Evolutionary conservation across 2,113 vertebrate species (phyloP), one percentile per base, ranked within the genome.

Genomic region (Arothron firmamentum): DNA sequence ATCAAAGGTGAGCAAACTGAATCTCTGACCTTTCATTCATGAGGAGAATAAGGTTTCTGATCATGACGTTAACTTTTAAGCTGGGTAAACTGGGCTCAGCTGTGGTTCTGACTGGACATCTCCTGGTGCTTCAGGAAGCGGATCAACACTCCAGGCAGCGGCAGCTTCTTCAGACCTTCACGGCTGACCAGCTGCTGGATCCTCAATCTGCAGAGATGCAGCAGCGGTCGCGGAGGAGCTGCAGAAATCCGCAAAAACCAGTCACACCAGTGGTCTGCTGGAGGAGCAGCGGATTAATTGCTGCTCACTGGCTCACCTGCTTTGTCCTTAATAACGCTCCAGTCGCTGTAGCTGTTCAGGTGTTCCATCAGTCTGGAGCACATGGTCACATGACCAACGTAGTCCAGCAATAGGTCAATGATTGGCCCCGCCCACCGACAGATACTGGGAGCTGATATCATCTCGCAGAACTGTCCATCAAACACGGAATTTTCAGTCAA

Each of bases 361-460:
- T 97, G 93, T 41, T 97, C 96, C 74, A 90, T 89, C 51, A 99
- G 85, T 54, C 92, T 87, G 0, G 94, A 92, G 84, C 97, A 99
- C 12, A 98, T 92, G 50, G 90, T 92, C 70, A 99, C 94, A 0
- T 97, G 91, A 59, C 96, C 95, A 58, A 97, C 94, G 0, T 98
- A 99, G 89, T 99, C 92, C 81, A 98, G 82, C 5, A 99, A 91
- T 41, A 95, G 77, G 2, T 96, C 94, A 0, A 99, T 93, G 77
- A 99, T 94, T 0, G 97, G 95, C 45, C 95, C 96, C 0, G 92
- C 95, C 93, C 93, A 96, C 41, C 90, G 89, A 78, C 79, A 91
- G 64, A 94, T 84, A 57, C 90, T 90, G 0, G 93, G 91, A 25
- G 88, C 77, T 0, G 95, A 97, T 59, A 98, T 88, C 84, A 97